Evolutionary conservation across 2,113 vertebrate genomes (phyloP), one percentile per base, ranked within the genome.

Genomic region (Oncorhynchus tshawytscha): DNA sequence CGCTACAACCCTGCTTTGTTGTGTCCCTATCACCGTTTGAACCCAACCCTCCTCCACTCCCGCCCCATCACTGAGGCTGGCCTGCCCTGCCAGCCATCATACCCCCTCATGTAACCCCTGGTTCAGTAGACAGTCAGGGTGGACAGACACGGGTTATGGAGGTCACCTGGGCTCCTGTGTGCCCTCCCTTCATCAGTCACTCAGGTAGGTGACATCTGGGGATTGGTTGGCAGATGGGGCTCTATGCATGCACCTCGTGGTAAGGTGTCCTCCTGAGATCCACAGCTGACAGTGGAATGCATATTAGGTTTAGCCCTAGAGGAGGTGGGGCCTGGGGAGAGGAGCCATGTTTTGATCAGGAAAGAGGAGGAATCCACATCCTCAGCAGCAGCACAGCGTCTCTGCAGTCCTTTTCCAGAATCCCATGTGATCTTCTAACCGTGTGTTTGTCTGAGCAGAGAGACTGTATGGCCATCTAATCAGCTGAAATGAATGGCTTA

Each of bases 161-260:
- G 83, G 78, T 77, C 78, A 75, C 16, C 25, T 60, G 73, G 78
- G 67, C 27, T 45, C 54, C 69, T 22, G 59, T 59, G 51, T 39
- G 5, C 20, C 39, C 85, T 81, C 89, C 88, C 83, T 86, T 73
- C 86, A 83, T 87, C 88, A 88, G 83, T 90, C 82, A 84, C 88
- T 85, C 88, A 86, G 87, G 84, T 92, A 90, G 88, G 91, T 86
- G 89, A 89, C 27, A 82, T 85, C 89, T 71, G 82, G 87, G 88
- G 90, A 90, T 91, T 87, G 91, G 25, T 92, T 87, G 90, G 82
- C 78, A 84, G 85, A 85, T 78, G 1, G 82, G 82, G 88, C 86
- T 73, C n/a, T 87, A 75, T 91, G 88, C 87, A 39, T 39, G 31
- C 29, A 86, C 85, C 90, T 92, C 90, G 90, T 89, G 91, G 91